These are phyloP conservation scores for Mallotus villosus DNA, from an alignment of 2,797 vertebrate species.

Conservation along the genomic window DNA sequence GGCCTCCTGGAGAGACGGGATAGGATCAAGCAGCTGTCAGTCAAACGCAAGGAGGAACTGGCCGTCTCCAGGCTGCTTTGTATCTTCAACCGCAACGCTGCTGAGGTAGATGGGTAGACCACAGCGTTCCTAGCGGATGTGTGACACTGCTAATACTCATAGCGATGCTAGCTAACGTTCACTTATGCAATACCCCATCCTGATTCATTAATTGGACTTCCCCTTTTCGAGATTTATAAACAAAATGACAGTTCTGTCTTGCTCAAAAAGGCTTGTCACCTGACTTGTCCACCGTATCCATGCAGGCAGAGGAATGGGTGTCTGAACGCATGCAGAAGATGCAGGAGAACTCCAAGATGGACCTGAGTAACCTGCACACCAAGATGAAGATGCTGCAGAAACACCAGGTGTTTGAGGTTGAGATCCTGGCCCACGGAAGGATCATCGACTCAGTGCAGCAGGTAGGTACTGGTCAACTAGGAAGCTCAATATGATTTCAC, in stretches of 20 bases:
- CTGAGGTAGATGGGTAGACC: slow-evolving; percentile 71
- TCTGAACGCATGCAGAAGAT: slow-evolving; percentile 80
- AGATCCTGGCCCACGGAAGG: slow-evolving; percentile 82
- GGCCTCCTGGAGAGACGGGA: slow-evolving; percentile 61
- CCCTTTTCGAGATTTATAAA: too few species aligned
- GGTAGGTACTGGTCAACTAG: slow-evolving; percentile 51
- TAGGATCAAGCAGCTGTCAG: slow-evolving; percentile 75
- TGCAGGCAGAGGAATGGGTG: slow-evolving; percentile 85
- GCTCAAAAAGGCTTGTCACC: not conserved
- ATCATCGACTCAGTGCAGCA: slow-evolving; percentile 75
- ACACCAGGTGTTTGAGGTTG: slow-evolving; percentile 87
- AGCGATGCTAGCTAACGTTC: not conserved
- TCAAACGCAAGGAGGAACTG: slow-evolving; percentile 74
- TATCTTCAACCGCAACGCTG: slow-evolving; percentile 74
- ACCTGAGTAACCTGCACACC: slow-evolving; percentile 75
- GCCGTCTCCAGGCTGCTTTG: slow-evolving; percentile 71
- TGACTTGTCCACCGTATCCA: slow-evolving; percentile 13
- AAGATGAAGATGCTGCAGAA: slow-evolving; percentile 86
- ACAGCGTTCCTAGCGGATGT: not conserved
- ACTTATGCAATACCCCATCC: not conserved
- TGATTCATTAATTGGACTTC: too few species aligned
- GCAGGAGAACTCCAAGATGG: slow-evolving; percentile 72
- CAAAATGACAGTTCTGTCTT: too few species aligned
- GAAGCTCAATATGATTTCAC: too few species aligned
- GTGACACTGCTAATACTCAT: not conserved